phyloP scores from a whole-genome alignment of 2,113 vertebrate species.

The Shinisaurus crocodilurus region DNA sequence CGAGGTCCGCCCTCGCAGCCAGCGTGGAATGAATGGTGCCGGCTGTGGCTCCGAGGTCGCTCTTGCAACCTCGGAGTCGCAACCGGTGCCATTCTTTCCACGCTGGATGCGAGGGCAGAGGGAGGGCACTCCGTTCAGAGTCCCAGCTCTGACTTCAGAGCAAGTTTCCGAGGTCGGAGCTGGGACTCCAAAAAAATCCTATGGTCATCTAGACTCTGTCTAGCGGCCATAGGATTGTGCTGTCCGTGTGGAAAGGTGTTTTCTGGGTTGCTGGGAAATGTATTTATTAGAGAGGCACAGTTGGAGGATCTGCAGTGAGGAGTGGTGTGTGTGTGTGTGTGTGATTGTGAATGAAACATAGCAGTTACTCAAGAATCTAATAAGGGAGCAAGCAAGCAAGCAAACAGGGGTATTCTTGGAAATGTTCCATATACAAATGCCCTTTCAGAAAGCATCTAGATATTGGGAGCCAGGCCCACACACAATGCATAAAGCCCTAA shows the following conservation, averaged over 20 bases:
- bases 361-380: background rate
- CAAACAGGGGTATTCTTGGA: background rate
- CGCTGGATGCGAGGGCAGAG: no score
- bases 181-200: no score
- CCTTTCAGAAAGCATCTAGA: background rate
- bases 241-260: background rate
- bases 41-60: no score
- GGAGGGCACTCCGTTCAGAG: no score
- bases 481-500: slow-evolving; percentile 4
- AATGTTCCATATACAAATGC: background rate
- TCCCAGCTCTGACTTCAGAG: no score
- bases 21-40: no score
- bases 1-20: no score
- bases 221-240: no score
- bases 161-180: no score
- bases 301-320: background rate
- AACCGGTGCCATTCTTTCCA: no score
- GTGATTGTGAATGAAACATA: slow-evolving; percentile 6
- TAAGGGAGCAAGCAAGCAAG: background rate
- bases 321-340: background rate
- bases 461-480: slow-evolving; percentile 19
- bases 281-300: background rate
- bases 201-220: no score
- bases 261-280: background rate
- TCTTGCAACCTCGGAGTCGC: no score